These are phyloP conservation scores for Ctenopoma multispine DNA, from an alignment of 2,797 vertebrate genomes.

Conservation along the genomic window DNA sequence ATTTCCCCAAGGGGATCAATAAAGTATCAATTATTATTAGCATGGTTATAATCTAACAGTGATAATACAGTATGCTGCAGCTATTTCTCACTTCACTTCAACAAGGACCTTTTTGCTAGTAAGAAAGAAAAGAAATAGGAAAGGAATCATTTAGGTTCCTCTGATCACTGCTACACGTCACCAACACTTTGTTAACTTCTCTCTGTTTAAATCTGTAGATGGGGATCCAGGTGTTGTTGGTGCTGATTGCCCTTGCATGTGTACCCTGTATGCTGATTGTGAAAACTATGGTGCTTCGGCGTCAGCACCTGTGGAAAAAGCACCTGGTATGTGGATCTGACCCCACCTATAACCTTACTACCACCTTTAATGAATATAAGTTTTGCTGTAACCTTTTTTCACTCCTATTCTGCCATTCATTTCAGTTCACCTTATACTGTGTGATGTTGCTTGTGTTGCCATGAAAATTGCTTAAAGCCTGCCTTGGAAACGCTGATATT, in stretches of 20 bases:
- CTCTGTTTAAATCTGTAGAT: conserved; percentile 84
- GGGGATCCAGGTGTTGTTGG: conserved; percentile 94
- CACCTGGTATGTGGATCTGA: conserved; percentile 91
- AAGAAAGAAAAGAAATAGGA: background rate
- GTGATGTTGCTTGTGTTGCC: conserved; percentile 70
- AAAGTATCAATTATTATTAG: too few species aligned
- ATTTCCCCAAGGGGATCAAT: too few species aligned
- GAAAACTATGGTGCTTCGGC: conserved; percentile 95
- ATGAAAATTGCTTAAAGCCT: conserved; percentile 77
- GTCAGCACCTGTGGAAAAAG: conserved; percentile 93
- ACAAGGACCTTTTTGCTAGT: background rate
- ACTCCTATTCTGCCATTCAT: conserved; percentile 72
- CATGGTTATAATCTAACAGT: too few species aligned
- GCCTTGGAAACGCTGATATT: conserved; percentile 71
- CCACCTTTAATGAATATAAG: conserved; percentile 45
- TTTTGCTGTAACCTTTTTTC: conserved; percentile 66
- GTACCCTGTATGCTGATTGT: conserved; percentile 97
- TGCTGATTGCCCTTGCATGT: conserved; percentile 94
- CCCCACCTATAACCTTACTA: conserved; percentile 44
- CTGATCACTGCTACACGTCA: conserved; percentile 20
- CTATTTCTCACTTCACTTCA: too few species aligned
- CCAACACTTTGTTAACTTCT: conserved; percentile 59
- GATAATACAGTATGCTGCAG: too few species aligned
- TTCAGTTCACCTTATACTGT: conserved; percentile 63
- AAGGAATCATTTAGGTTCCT: background rate